Conservation (phyloP, 2,113 vertebrate genomes). For the Nematolebias whitei region DNA sequence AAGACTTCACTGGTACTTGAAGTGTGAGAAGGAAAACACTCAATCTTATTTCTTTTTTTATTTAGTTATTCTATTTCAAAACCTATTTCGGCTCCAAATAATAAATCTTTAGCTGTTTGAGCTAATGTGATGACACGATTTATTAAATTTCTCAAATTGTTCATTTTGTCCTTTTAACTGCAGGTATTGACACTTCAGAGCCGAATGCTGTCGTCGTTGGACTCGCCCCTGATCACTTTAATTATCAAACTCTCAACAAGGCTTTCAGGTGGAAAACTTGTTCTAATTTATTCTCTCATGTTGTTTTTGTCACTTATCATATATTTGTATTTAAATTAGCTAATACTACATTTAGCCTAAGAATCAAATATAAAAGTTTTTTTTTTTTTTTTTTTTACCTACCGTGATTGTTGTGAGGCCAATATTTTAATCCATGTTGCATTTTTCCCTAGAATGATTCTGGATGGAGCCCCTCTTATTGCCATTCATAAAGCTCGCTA, state of each 20-base stretch:
- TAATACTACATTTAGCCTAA: too few species aligned
- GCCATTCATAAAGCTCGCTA: conserved; percentile 97
- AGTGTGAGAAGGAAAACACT: too few species aligned
- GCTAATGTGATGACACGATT: neutral
- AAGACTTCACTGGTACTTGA: conserved; percentile 88
- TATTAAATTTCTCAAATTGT: neutral
- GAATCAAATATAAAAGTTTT: too few species aligned
- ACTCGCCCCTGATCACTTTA: conserved; percentile 91
- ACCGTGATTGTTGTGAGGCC: too few species aligned
- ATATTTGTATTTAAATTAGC: neutral
- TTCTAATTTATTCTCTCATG: neutral
- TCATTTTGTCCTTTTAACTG: neutral
- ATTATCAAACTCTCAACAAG: conserved; percentile 90
- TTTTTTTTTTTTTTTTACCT: too few species aligned
- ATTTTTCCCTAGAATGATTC: conserved; percentile 80
- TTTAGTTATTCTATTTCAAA: neutral
- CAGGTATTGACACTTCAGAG: conserved; percentile 86
- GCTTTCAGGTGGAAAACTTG: conserved; percentile 82
- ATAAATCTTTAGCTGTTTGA: neutral
- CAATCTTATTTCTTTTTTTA: too few species aligned
- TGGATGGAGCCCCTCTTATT: conserved; percentile 92
- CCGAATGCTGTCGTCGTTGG: conserved; percentile 95
- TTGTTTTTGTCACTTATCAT: neutral
- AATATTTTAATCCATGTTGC: neutral
- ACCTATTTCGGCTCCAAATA: neutral